Percentiles rank a stretch among this genome's conserved stretches.
Evolutionary conservation across 30 jellyfish, hydroid and myxozoan genomes (phyloP).

Genomic region (Nemopilema nomurai): DNA sequence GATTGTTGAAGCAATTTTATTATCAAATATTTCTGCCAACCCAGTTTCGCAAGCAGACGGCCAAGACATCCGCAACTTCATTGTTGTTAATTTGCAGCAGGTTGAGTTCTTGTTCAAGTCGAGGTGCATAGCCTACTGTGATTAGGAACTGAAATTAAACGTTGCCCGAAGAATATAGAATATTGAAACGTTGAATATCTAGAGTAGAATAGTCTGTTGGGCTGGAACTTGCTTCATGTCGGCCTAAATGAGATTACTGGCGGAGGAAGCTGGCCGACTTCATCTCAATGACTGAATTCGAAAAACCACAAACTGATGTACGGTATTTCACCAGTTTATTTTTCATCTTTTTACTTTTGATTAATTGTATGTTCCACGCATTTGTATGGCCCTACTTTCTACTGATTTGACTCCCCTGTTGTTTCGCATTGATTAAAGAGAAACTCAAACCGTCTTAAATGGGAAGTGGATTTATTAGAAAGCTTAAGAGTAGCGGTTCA

Average conservation of each 20-base stretch:
- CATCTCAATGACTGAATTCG: background rate
- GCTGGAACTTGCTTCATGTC: background rate
- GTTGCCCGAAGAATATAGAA: background rate
- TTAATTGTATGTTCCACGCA: background rate
- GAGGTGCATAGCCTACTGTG: background rate
- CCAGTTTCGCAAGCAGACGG: background rate
- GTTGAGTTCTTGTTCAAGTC: background rate
- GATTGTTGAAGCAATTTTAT: conserved; percentile 32
- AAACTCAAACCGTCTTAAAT: no score
- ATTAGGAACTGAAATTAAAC: background rate
- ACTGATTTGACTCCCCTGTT: background rate
- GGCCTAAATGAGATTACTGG: background rate
- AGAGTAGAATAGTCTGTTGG: background rate
- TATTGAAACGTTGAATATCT: background rate
- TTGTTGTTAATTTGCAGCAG: conserved; percentile 1
- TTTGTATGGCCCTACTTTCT: background rate
- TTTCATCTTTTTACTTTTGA: background rate
- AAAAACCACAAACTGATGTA: background rate
- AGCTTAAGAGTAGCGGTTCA: no score
- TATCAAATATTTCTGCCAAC: conserved; percentile 28
- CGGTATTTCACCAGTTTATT: background rate
- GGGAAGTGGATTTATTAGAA: no score
- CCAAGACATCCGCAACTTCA: background rate
- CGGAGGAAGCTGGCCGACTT: background rate
- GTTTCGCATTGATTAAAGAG: no score